Evolutionary conservation across 2,888 invertebrate species (phyloP), one percentile per base, ranked within the genome.

Genomic region (Andrena hattorfiana): DNA sequence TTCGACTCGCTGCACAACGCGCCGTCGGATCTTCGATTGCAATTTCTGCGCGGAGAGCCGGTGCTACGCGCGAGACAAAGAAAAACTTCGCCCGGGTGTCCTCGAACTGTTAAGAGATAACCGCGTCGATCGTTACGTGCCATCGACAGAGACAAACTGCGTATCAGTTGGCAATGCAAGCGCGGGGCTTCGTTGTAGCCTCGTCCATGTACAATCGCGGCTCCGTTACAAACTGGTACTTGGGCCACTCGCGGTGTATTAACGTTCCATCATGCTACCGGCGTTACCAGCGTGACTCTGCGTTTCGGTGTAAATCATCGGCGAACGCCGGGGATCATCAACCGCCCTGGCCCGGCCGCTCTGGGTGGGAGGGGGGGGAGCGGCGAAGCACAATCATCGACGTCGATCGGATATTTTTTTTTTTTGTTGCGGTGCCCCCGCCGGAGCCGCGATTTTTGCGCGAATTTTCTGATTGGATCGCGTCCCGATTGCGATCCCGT

Each of bases 211-310:
- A 81, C 74, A 77, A 85, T 83, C 83, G 77, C 66, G 74, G 75
- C 76, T 71, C 77, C 76, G 77, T 87, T 85, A 81, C 81, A 81
- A 85, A 84, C 77, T 77, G 79, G 59, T 81, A 78, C 81, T 72
- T 63, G 77, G 83, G 71, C 79, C 81, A 81, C 85, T 86, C 81
- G 81, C 69, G 28, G 72, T 77, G 83, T 79, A 86, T 86, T 86
- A 86, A 84, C 84, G 84, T 86, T 85, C 71, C 84, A 85, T 84
- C 86, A 72, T 71, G 86, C 86, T 85, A 86, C 86, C 76, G 81
- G 79, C 81, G 83, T 87, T 88, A 84, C 83, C 80, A 75, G 84
- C 84, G 75, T 88, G 88, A 88, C 85, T 75, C 64, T 86, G 86
- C 87, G 78, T 70, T 85, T 83, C 82, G 69, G 72, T 68, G 80